Evolutionary conservation across 2,113 vertebrate genomes (phyloP).

Genomic region (Murina feae): DNA sequence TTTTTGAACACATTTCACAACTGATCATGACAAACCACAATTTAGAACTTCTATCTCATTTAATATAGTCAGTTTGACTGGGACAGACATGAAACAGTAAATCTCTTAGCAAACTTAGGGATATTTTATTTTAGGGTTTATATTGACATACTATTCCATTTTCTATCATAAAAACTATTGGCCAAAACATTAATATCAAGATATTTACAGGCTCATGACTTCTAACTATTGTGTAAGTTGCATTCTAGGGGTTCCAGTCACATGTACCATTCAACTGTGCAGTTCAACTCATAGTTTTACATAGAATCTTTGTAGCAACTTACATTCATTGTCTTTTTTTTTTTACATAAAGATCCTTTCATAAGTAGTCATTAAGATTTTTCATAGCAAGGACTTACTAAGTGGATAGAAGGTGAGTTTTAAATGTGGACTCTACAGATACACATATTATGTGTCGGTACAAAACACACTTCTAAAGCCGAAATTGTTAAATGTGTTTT

Average conservation of each 20-base stretch:
- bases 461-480: background rate
- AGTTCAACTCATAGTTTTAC: background rate
- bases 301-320: background rate
- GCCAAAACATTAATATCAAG: background rate
- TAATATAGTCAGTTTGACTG: background rate
- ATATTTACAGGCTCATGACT: background rate
- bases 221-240: background rate
- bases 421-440: background rate
- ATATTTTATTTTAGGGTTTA: background rate
- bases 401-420: background rate
- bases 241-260: background rate
- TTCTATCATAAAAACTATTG: background rate
- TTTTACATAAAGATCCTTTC: background rate
- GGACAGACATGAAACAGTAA: background rate
- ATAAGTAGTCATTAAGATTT: background rate
- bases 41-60: background rate
- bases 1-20: background rate
- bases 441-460: background rate
- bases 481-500: background rate
- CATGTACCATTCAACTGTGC: background rate
- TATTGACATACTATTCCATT: background rate
- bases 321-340: background rate
- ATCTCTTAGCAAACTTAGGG: background rate
- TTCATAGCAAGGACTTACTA: background rate
- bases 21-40: background rate